Evolutionary conservation across 2,113 vertebrate genomes (phyloP).

Genomic region (Eonycteris spelaea): DNA sequence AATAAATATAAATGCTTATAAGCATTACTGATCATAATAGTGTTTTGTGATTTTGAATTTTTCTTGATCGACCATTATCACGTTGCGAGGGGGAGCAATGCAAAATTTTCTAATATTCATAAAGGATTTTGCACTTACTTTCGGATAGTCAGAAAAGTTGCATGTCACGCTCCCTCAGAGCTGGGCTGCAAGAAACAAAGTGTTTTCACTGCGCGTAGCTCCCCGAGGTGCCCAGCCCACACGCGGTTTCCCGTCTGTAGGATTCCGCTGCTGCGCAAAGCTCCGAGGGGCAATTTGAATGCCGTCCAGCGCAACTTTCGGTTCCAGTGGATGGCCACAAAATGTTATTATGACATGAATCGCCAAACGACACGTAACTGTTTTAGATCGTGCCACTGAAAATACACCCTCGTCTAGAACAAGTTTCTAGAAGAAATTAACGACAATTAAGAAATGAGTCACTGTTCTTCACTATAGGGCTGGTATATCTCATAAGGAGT

Average conservation of each 20-base stretch:
- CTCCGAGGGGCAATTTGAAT: not conserved
- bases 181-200: not conserved
- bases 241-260: not conserved
- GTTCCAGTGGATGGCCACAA: not conserved
- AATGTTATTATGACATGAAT: constrained; percentile 16
- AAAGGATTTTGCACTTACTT: not conserved
- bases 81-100: not conserved
- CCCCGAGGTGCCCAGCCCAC: not conserved
- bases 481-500: not conserved
- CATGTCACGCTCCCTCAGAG: not conserved
- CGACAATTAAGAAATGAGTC: not conserved
- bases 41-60: constrained; percentile 25
- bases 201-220: not conserved
- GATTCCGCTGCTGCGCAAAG: not conserved
- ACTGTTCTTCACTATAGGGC: not conserved
- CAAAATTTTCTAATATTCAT: not conserved
- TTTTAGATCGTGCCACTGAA: not conserved
- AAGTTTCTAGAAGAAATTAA: constrained; percentile 33
- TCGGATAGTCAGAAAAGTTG: not conserved
- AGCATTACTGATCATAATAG: not conserved
- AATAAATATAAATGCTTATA: not conserved
- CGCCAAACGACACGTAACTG: constrained; percentile 34
- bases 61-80: not conserved
- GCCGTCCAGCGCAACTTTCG: constrained; percentile 14
- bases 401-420: constrained; percentile 3